Base-by-base conservation (phyloP, 2,113 vertebrate genomes). In the Prochilodus magdalenae region DNA sequence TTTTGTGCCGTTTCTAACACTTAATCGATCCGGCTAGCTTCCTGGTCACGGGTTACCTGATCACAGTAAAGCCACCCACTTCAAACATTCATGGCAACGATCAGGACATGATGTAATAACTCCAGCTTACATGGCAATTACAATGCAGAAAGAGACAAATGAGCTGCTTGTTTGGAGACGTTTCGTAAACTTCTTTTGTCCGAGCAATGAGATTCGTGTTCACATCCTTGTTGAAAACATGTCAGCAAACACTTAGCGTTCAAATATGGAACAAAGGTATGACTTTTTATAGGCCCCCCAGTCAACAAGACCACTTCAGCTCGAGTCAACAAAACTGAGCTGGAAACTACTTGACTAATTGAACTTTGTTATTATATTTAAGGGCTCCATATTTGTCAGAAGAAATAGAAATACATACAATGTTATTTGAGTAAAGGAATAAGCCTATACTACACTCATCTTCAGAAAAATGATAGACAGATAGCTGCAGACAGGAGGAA, bases 21-120 rank as follows among this genome's bases (percentile, higher is more conserved):
- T 77, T 81, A 74, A 86, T 86, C 29, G 77, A 83, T 83, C 66
- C 66, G 53, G 16, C 20, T 13, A 65, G 60, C 16, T 71, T 69
- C 57, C 62, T 60, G 29, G 55, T 82, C 72, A 71, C 47, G 40
- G 67, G 59, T 70, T 51, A 70, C 33, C 72, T 79, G 33, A 83
- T 83, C 57, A 75, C 36, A 60, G 36, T 62, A 67, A 80, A 83
- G 44, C 27, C 29, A 33, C 57, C 27, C 51, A 76, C 65, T 53
- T 80, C 67, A 80, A 60, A 73, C 47, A 57, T 2, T 26, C 10
- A 20, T 26, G 4, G 1, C 51, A 79, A 49, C 6, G 16, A 29
- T 14, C 30, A 59, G n/a, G 44, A 36, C 20, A 40, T 81, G 79
- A 75, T 3, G 49, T 74, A 40, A 73, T 73, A 33, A 16, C 10